A percentile compares a stretch with the other conserved stretches of the same genome.
Evolutionary conservation across 2,888 invertebrate species (phyloP).

Genomic region (Pandemis cinnamomeana): DNA sequence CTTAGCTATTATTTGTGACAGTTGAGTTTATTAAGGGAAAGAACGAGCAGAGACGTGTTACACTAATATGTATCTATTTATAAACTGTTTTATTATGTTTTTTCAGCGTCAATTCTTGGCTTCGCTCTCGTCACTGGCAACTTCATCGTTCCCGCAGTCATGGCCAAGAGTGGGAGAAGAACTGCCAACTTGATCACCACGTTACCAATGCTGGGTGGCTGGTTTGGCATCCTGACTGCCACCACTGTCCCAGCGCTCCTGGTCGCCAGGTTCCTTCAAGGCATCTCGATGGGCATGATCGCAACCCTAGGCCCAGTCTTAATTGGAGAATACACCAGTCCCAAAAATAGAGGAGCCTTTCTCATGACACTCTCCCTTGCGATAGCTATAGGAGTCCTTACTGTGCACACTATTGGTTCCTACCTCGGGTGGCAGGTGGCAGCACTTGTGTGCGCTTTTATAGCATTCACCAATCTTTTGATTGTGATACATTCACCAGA

Average conservation of each 20-base stretch:
- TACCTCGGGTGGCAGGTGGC: slow-evolving; percentile 82
- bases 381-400: slow-evolving; percentile 84
- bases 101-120: slow-evolving; percentile 68
- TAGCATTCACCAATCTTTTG: slow-evolving; percentile 74
- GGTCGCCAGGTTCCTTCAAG: slow-evolving; percentile 68
- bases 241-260: slow-evolving; percentile 63
- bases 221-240: slow-evolving; percentile 76
- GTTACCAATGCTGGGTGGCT: slow-evolving; percentile 77
- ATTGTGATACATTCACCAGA: slow-evolving; percentile 79
- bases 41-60: too few species aligned
- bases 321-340: slow-evolving; percentile 82
- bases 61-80: not conserved
- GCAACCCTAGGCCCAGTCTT: slow-evolving; percentile 77
- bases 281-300: slow-evolving; percentile 80
- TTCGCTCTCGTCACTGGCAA: slow-evolving; percentile 66
- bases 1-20: too few species aligned
- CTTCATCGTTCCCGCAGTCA: slow-evolving; percentile 67
- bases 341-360: slow-evolving; percentile 84
- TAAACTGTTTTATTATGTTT: slow-evolving; percentile 27
- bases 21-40: too few species aligned
- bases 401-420: slow-evolving; percentile 85
- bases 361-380: slow-evolving; percentile 83
- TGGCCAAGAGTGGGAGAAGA: slow-evolving; percentile 83
- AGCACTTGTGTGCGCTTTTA: slow-evolving; percentile 73
- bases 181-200: slow-evolving; percentile 75